These are phyloP conservation scores for Drosophila borborema DNA, from an alignment of 2,888 invertebrate genomes.

Conservation along the genomic window DNA sequence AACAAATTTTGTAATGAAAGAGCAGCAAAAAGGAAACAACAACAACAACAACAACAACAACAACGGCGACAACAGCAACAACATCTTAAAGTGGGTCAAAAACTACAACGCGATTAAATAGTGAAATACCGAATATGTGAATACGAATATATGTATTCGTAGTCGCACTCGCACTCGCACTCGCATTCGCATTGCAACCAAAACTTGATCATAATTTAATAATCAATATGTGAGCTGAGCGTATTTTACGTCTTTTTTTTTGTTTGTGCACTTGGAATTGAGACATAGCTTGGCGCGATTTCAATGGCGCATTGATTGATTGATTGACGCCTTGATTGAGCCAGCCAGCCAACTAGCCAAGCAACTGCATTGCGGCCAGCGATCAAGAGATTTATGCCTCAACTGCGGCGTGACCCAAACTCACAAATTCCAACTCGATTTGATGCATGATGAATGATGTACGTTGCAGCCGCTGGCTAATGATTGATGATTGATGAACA, in stretches of 20 bases:
- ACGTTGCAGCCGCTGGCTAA: background rate
- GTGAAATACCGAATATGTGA: conserved; percentile 38
- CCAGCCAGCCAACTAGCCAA: conserved; percentile 24
- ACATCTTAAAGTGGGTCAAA: conserved; percentile 64
- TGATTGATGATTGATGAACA: conserved; percentile 4
- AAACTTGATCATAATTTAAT: conserved; percentile 68
- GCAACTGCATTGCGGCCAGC: conserved; percentile 46
- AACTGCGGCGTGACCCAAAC: conserved; percentile 43
- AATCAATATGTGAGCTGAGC: conserved; percentile 46
- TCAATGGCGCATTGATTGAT: conserved; percentile 71
- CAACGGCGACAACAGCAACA: conserved; percentile 26
- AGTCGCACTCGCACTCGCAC: conserved; percentile 16
- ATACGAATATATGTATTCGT: conserved; percentile 27
- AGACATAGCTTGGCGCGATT: conserved; percentile 37
- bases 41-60: conserved; percentile 35
- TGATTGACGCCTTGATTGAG: conserved; percentile 51
- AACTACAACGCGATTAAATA: conserved; percentile 57
- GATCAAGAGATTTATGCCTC: conserved; percentile 37
- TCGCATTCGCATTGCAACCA: conserved; percentile 13
- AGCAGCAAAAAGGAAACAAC: conserved; percentile 60
- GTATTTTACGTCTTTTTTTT: conserved; percentile 6
- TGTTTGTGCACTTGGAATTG: conserved; percentile 39
- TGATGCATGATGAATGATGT: conserved; percentile 6
- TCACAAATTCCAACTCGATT: conserved; percentile 26
- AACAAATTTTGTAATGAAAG: conserved; percentile 79